Base-by-base conservation (phyloP, 2,113 vertebrate genomes). In the Dascyllus trimaculatus region DNA sequence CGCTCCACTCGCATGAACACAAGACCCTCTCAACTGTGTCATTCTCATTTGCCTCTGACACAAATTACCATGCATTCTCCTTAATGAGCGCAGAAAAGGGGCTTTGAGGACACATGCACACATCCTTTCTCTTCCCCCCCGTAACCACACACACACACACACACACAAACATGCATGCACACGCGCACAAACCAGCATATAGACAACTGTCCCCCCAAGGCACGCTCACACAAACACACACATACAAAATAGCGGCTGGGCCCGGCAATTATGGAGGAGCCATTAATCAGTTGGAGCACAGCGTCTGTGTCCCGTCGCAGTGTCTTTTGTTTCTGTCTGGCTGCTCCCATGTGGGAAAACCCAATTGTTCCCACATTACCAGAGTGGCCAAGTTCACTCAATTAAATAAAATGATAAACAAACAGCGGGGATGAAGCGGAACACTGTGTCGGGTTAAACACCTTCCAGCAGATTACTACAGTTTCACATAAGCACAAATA, bases 271-370 rank as follows among this genome's bases (percentile, higher is more conserved):
- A 92, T 77, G 56, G 52, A 68, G 46, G 62, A 78, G 69, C 52
- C 85, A 88, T 91, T 89, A 91, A 89, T 89, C 89, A 86, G 82
- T 71, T 62, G 73, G 67, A 82, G 86, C 29, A 40, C 21, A 76
- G 84, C 64, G 24, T 81, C 83, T 86, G 68, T 76, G 53, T 58
- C 67, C 71, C 78, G 56, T 91, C 84, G 67, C 59, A 78, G 78
- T 59, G 80, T 80, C 89, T 93, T n/a, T 93, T 93, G 91, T 93
- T 85, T 80, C 66, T 66, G 62, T 78, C 57, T 59, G 5, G 63
- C 61, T 65, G 73, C 59, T 89, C 73, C 74, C 71, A 80, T 78
- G 81, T 88, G 86, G 81, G 83, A 84, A 84, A 76, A 68, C 61
- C 13, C 78, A 68, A 85, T 82, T 82, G 77, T 81, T 86, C 80